phyloP scores from a whole-genome alignment of 2,113 vertebrate genomes.

The Geococcyx californianus region DNA sequence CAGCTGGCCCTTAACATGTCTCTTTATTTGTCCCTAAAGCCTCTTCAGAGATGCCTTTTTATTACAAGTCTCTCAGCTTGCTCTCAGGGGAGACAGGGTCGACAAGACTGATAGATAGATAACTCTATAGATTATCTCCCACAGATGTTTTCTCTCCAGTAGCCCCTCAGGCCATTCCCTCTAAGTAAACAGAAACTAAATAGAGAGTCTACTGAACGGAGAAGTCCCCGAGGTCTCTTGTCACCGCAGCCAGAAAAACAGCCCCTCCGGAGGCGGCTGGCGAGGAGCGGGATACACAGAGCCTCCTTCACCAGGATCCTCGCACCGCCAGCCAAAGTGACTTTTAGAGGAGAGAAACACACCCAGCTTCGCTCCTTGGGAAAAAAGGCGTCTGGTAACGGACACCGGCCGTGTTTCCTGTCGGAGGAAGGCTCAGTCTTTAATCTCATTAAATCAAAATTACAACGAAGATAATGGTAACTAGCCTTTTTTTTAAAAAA shows the following conservation, averaged over 20 bases:
- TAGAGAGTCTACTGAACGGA: slow-evolving; percentile 64
- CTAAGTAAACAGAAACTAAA: slow-evolving; percentile 87
- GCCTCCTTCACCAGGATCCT: neutral
- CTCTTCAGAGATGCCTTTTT: slow-evolving; percentile 84
- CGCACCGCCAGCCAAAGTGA: slow-evolving; percentile 4
- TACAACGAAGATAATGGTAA: neutral
- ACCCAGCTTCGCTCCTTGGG: neutral
- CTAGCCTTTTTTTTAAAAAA: neutral
- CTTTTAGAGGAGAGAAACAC: neutral
- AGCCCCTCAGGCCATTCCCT: slow-evolving; percentile 78
- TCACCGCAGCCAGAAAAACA: slow-evolving; percentile 33
- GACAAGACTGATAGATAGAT: slow-evolving; percentile 84
- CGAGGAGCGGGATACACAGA: neutral
- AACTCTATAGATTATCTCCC: slow-evolving; percentile 85
- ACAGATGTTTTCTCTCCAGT: slow-evolving; percentile 85
- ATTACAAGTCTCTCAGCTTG: slow-evolving; percentile 80
- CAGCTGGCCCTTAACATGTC: slow-evolving; percentile 81
- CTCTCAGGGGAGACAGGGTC: slow-evolving; percentile 80
- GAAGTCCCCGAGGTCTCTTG: slow-evolving; percentile 66
- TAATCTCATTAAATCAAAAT: neutral
- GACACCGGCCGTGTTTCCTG: neutral
- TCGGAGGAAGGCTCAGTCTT: neutral
- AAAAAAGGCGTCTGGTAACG: neutral
- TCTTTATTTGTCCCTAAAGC: slow-evolving; percentile 88
- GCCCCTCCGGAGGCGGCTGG: neutral